Percentiles rank a stretch among this genome's conserved stretches.
These are phyloP conservation scores for Pogonognathellus flavescens DNA, from an alignment of 1,140 invertebrate species.

Conservation along the genomic window DNA sequence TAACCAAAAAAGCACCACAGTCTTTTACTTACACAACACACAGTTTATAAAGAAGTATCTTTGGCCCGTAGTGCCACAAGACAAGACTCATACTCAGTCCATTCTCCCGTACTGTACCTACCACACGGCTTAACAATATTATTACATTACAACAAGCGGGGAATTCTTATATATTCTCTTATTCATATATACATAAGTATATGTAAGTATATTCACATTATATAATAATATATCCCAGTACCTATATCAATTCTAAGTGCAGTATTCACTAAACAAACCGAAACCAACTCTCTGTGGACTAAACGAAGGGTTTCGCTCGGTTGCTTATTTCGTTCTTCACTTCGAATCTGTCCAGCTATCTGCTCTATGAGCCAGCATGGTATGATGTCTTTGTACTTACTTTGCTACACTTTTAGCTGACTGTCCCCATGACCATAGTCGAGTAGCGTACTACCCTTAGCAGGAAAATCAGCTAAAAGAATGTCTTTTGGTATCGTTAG, in stretches of 20 bases:
- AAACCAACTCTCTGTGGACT: constrained; percentile 32
- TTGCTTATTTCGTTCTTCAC: not conserved
- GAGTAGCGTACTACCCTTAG: not conserved
- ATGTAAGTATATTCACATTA: not conserved
- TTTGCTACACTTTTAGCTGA: not conserved
- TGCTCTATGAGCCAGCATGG: not conserved
- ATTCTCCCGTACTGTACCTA: too few species aligned
- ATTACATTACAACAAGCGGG: too few species aligned
- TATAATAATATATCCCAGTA: too few species aligned
- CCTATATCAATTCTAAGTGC: too few species aligned
- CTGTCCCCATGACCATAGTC: not conserved
- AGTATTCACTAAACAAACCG: too few species aligned
- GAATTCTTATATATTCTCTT: too few species aligned
- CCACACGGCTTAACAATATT: too few species aligned
- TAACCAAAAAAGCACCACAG: not conserved
- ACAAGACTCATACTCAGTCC: too few species aligned
- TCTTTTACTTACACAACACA: too few species aligned
- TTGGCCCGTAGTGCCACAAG: too few species aligned
- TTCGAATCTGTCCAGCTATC: not conserved
- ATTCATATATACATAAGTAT: not conserved
- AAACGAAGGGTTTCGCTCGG: not conserved
- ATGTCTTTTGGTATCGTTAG: constrained; percentile 16
- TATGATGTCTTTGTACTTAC: too few species aligned
- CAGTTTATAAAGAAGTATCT: not conserved
- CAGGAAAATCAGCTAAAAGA: constrained; percentile 16